phyloP scores from a whole-genome alignment of 2,888 invertebrate genomes.

The Chelonus formosanus region DNA sequence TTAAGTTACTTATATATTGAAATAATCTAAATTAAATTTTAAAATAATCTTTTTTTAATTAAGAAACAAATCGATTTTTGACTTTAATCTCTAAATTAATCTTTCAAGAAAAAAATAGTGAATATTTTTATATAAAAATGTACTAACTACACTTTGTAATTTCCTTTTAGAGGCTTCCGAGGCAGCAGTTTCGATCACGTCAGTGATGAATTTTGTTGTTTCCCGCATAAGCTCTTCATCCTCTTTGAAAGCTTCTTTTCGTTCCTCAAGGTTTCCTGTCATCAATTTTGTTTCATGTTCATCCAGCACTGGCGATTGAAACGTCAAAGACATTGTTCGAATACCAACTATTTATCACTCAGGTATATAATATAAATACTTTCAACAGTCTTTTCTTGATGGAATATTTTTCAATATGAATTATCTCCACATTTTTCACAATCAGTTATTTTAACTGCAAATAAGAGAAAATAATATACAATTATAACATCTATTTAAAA shows the following conservation, averaged over 20 bases:
- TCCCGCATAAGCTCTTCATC: conserved; percentile 66
- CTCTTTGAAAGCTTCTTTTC: conserved; percentile 60
- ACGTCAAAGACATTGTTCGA: conserved; percentile 51
- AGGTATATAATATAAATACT: not conserved
- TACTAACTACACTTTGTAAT: conserved; percentile 51
- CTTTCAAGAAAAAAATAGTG: no score
- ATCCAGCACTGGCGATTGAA: conserved; percentile 53
- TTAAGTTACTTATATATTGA: no score
- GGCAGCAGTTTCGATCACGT: conserved; percentile 65
- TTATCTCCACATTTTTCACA: no score
- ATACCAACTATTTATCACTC: not conserved
- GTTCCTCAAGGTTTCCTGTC: conserved; percentile 54
- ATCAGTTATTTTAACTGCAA: no score
- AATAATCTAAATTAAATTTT: no score
- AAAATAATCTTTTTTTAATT: no score
- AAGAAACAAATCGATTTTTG: no score
- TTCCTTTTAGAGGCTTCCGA: conserved; percentile 63
- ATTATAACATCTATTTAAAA: no score
- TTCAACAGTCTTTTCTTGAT: not conserved
- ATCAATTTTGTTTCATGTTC: conserved; percentile 54
- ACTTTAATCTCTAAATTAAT: no score
- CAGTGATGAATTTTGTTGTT: conserved; percentile 65
- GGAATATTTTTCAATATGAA: no score
- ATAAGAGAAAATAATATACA: no score
- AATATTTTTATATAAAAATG: no score